Conservation (phyloP, 1,140 invertebrate species). For the Lepidurus arcticus region DNA sequence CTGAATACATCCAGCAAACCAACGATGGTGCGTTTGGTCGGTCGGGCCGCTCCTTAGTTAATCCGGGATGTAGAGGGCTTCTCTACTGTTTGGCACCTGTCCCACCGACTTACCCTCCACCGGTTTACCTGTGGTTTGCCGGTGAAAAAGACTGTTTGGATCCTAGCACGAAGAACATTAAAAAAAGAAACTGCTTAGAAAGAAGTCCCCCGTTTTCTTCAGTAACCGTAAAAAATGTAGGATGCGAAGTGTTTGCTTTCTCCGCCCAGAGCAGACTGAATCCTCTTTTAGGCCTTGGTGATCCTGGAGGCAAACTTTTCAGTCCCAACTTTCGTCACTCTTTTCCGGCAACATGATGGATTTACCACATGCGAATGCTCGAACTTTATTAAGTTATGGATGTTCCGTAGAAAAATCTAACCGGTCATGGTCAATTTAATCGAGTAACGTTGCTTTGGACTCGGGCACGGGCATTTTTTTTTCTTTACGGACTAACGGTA, state of each 20-base stretch:
- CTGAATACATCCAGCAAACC: not conserved
- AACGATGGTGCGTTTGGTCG: too few species aligned
- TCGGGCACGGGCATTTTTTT: not conserved
- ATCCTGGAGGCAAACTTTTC: not conserved
- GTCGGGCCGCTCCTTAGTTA: not conserved
- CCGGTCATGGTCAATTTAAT: slow-evolving; percentile 1
- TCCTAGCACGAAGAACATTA: too few species aligned
- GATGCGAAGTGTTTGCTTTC: not conserved
- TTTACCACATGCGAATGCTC: not conserved
- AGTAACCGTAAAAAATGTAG: too few species aligned
- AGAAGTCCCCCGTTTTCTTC: too few species aligned
- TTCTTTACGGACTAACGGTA: not conserved
- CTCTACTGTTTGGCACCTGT: slow-evolving; percentile 9
- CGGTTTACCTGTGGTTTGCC: not conserved
- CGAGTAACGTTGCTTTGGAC: not conserved
- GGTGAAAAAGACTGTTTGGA: too few species aligned
- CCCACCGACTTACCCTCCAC: not conserved
- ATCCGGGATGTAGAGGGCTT: not conserved
- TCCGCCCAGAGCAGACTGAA: not conserved
- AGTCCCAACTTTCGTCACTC: not conserved
- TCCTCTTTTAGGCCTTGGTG: not conserved
- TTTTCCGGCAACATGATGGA: not conserved
- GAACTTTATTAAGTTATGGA: not conserved
- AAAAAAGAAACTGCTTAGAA: too few species aligned
- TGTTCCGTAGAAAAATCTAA: not conserved